Evolutionary conservation across 2,113 vertebrate genomes (phyloP).

Genomic region (Neomonachus schauinslandi): DNA sequence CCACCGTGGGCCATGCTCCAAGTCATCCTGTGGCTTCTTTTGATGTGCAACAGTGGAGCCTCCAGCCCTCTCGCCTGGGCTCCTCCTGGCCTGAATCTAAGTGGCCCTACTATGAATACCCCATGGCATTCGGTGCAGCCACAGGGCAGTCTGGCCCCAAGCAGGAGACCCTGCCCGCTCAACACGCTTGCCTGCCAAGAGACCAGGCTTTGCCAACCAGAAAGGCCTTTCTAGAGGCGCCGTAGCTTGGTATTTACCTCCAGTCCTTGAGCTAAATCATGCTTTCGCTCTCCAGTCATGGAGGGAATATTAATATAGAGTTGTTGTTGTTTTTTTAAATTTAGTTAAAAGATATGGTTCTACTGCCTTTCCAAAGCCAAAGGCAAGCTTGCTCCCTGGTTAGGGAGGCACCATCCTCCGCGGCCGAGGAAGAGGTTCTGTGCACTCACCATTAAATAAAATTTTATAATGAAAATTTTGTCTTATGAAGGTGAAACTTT

Average conservation of each 20-base stretch:
- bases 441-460: constrained; percentile 81
- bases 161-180: neutral
- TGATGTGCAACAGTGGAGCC: neutral
- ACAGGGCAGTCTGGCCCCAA: neutral
- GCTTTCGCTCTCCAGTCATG: neutral
- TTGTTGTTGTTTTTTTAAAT: constrained; percentile 32
- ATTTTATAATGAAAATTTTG: constrained; percentile 88
- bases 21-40: neutral
- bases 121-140: neutral
- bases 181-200: neutral
- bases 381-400: constrained; percentile 5
- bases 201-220: neutral
- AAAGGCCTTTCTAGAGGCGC: neutral
- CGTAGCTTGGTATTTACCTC: neutral
- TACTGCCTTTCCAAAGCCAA: constrained; percentile 16
- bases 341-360: constrained; percentile 29
- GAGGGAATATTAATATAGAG: neutral
- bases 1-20: neutral
- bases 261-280: neutral
- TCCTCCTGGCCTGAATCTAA: neutral
- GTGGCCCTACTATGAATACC: fast-evolving
- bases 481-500: constrained; percentile 90
- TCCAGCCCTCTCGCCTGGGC: neutral
- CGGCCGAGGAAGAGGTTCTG: constrained; percentile 71
- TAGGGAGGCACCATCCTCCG: constrained; percentile 11